Conservation (phyloP, 2,888 invertebrate genomes). For the Eueremaeus valkanovi region DNA sequence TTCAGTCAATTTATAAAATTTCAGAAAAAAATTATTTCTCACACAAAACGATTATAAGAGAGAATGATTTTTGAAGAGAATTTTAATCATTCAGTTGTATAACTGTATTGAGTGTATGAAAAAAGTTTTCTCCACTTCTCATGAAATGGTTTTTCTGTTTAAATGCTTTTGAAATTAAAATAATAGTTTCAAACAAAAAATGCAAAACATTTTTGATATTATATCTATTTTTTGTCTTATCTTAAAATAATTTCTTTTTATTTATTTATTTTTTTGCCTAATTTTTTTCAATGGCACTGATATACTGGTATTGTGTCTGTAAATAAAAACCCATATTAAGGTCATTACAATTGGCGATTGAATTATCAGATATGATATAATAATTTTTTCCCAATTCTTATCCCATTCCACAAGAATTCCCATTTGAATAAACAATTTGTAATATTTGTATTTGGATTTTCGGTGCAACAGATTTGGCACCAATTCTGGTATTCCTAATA, state of each 20-base stretch:
- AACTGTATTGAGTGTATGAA: neutral
- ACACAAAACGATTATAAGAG: too few species aligned
- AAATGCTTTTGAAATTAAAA: constrained; percentile 2
- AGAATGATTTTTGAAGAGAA: too few species aligned
- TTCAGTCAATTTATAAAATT: too few species aligned
- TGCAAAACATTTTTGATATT: neutral
- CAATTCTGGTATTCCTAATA: neutral
- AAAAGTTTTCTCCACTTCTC: neutral
- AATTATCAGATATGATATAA: constrained; percentile 9
- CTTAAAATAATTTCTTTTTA: too few species aligned
- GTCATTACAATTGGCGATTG: constrained; percentile 29
- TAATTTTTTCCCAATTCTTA: neutral
- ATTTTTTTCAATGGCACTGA: neutral
- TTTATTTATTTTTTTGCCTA: neutral
- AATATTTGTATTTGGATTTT: neutral
- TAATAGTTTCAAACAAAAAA: neutral
- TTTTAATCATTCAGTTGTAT: neutral
- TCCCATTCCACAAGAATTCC: neutral
- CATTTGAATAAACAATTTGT: neutral
- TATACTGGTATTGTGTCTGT: neutral
- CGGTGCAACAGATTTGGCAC: constrained; percentile 14
- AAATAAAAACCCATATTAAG: constrained; percentile 15
- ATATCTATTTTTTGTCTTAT: too few species aligned
- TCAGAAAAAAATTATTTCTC: neutral
- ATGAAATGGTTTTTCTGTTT: neutral